Evolutionary conservation across 2,113 vertebrate genomes (phyloP), one percentile per base, ranked within the genome.

Genomic region (Phrynocephalus versicolor): DNA sequence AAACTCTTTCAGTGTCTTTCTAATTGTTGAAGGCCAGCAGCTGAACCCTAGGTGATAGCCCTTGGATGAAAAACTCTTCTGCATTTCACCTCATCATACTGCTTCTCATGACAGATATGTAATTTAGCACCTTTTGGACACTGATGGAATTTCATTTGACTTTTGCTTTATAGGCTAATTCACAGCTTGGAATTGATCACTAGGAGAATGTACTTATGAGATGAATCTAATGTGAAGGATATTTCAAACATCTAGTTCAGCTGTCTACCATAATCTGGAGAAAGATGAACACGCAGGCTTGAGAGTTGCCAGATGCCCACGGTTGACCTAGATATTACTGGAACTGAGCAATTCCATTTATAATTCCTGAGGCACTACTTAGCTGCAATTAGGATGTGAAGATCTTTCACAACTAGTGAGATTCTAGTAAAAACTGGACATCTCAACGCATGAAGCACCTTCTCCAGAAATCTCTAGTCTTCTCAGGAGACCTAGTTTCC

Each of bases 41-140:
- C 45, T 64, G 64, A 37, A 72, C 27, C 2, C 27, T 6, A 72
- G 37, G 55, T 33, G 21, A 77, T 51, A 51, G 55, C 77, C 72
- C 51, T 85, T 72, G 62, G 35, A 85, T 71, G 55, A 72, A 80
- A 85, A 80, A 64, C 8, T 62, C n/a, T 51, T 80, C 58, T 72
- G 37, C 60, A 13, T 30, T 80, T 80, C 69, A 85, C 21, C 35
- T 85, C 16, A 64, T 73, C 14, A 85, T 73, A 80, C 70, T 35
- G 37, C 15, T 62, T 80, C 69, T 55, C 62, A 57, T 80, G 69
- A 80, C 35, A 85, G 72, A 80, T 79, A 85, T 62, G 19, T 12
- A 72, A 12, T 45, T 62, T 72, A 72, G 13, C n/a, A 73, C 39
- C 21, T 73, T 73, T 72, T 55, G 10, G 30, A 80, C n/a, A 80